Percentiles rank a stretch among this genome's conserved stretches.
phyloP scores from a whole-genome alignment of 2,113 vertebrate genomes.

The Telmatochromis bifrenatus region DNA sequence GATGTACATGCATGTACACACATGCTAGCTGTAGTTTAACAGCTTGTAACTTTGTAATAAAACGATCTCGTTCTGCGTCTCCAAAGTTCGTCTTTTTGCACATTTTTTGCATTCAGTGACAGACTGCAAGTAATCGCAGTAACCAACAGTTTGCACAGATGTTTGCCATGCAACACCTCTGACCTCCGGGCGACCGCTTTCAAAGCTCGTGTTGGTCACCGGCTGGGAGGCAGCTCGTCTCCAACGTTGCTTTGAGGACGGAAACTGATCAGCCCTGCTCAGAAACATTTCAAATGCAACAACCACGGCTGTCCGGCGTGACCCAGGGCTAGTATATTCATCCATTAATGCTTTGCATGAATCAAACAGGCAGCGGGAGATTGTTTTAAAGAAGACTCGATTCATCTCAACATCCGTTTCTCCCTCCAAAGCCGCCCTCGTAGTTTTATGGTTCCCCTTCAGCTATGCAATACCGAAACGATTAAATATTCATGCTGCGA shows the following conservation, averaged over 20 bases:
- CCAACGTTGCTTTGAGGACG: neutral
- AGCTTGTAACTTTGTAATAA: neutral
- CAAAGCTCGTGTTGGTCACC: neutral
- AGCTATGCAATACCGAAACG: accelerated
- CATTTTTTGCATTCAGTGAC: neutral
- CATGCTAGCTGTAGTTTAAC: neutral
- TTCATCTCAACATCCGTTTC: neutral
- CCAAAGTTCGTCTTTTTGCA: neutral
- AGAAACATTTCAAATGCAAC: neutral
- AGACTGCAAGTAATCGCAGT: accelerated
- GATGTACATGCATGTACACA: neutral
- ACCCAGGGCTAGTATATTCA: neutral
- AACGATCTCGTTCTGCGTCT: neutral
- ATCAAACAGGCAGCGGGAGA: neutral
- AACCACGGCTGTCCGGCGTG: neutral
- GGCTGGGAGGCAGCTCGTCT: neutral
- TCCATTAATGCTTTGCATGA: neutral
- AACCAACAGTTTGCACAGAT: neutral
- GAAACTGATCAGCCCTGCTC: neutral
- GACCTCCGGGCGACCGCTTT: neutral
- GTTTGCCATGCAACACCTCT: neutral
- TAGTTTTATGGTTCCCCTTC: neutral
- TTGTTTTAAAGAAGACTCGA: neutral
- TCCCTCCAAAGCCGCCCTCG: neutral
- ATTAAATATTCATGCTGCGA: neutral